A percentile compares a stretch with the other conserved stretches of the same genome.
These are phyloP conservation scores for Phaonia tiefii DNA, from an alignment of 2,888 invertebrate genomes.

Conservation along the genomic window DNA sequence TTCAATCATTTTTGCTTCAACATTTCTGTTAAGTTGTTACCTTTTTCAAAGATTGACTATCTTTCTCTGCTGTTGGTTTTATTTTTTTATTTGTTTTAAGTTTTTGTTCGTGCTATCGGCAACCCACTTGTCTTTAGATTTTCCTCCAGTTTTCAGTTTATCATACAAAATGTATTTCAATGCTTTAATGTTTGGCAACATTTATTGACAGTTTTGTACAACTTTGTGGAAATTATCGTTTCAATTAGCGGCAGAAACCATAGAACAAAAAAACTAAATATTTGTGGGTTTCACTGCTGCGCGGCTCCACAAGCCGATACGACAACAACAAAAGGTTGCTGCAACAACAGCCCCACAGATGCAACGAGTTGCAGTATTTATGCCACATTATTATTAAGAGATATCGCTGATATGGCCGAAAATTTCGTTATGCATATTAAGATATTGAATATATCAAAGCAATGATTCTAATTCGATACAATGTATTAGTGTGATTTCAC, in stretches of 20 bases:
- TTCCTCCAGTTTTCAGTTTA: conserved; percentile 44
- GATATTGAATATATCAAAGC: conserved; percentile 36
- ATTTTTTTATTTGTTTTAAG: conserved; percentile 4
- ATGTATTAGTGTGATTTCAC: conserved; percentile 13
- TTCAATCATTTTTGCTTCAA: conserved; percentile 44
- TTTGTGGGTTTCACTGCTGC: conserved; percentile 46
- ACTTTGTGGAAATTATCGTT: conserved; percentile 65
- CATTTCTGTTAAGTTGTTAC: conserved; percentile 23
- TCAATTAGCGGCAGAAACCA: conserved; percentile 61
- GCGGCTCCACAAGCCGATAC: conserved; percentile 37
- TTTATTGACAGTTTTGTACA: conserved; percentile 65
- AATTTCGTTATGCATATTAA: conserved; percentile 34
- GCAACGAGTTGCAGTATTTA: conserved; percentile 40
- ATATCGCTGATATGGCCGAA: conserved; percentile 36
- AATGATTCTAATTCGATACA: conserved; percentile 4
- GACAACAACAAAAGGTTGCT: conserved; percentile 25
- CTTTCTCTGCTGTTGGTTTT: conserved; percentile 44
- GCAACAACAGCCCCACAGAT: conserved; percentile 1
- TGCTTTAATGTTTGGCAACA: conserved; percentile 57
- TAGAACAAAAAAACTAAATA: too few relatives aligned
- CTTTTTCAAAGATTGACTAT: conserved; percentile 57
- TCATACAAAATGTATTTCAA: conserved; percentile 50
- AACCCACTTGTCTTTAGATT: conserved; percentile 58
- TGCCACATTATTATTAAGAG: conserved; percentile 30
- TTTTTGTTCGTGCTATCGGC: conserved; percentile 47